Evolutionary conservation across 1,140 invertebrate genomes (phyloP), one percentile per base, ranked within the genome.

Genomic region (Muscidifurax raptorellus): DNA sequence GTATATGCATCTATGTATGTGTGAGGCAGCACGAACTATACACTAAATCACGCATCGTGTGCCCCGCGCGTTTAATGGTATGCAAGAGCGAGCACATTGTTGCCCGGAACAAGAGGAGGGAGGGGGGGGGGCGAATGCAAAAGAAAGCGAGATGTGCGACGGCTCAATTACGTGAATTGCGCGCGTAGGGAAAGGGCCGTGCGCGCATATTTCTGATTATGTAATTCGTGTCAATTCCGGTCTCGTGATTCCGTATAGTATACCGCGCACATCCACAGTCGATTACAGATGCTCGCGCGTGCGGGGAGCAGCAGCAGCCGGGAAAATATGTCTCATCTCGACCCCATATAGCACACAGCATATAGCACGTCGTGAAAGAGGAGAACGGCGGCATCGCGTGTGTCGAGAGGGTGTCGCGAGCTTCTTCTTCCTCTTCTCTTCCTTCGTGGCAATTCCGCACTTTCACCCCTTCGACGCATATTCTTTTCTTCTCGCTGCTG

Each of bases 161-260:
- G 67, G 66, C 79, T 80, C 79, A 80, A 80, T 80, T 80, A 80
- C 66, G 79, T 44, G 40, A 80, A 80, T 80, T 69, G 79, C 79
- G 47, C 64, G 71, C 66, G 18, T 47, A 64, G 30, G 0, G 76
- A 9, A 52, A 52, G 2, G 47, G 40, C n/a, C n/a, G 44, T 6
- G 32, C 6, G 15, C 25, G 15, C n/a, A 40, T 82, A 72, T 36
- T 66, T 12, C 59, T 44, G 52, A 75, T 75, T 74, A 74, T 32
- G 80, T 75, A 74, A 82, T 82, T 74, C 72, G 47, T 18, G 69
- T 82, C 80, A 32, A 82, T 75, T 83, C 76, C 76, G 83, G 15
- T 80, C 75, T 71, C 32, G 22, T 40, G 74, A 79, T 74, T 80
- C 67, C 79, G 71, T 47, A 64, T 59, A 64, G n/a, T 27, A 75